Base-by-base conservation (phyloP, 2,888 invertebrate genomes). In the Acleris holmiana region DNA sequence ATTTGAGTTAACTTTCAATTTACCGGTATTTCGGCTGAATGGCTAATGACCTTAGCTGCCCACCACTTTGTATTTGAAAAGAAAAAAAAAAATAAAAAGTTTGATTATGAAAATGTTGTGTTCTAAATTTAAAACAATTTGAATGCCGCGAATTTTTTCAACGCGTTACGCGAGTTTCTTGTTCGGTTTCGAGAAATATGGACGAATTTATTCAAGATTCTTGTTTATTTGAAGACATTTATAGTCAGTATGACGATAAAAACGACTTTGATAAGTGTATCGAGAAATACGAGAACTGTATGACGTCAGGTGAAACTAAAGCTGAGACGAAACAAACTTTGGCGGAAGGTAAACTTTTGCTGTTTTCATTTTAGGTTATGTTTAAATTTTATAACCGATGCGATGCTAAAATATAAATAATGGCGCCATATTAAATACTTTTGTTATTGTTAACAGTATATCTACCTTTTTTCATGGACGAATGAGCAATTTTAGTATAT, bases 211-310 rank as follows among this genome's bases (percentile, higher is more conserved):
- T 50, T 23, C 66, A 68, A 63, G 73, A 73, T 65, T 69, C 67
- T 23, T 59, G 70, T 50, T 67, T 76, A 68, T 76, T 74, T 64
- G 72, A 76, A 50, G 77, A 81, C 54, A 75, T 86, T 64, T 83
- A 81, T 7, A 78, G 71, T 71, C 80, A 78, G 60, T 84, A 78
- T 66, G 80, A 85, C 61, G 79, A 81, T 69, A 82, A 80, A 76
- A 79, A 80, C 55, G 76, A 73, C 44, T 61, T 73, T n/a, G 71
- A 75, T 40, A 71, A 71, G 54, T 69, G 69, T 74, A 62, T 71
- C 19, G 55, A 68, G 17, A 68, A 60, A 48, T 66, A 50, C 21
- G 55, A 48, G 47, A 58, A 67, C 68, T 63, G 55, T 68, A 68
- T 69, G 64, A 68, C 50, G 54, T 70, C 51, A 54, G 53, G 58